Conservation (phyloP, 2,797 vertebrate species). For the Bradypus variegatus region DNA sequence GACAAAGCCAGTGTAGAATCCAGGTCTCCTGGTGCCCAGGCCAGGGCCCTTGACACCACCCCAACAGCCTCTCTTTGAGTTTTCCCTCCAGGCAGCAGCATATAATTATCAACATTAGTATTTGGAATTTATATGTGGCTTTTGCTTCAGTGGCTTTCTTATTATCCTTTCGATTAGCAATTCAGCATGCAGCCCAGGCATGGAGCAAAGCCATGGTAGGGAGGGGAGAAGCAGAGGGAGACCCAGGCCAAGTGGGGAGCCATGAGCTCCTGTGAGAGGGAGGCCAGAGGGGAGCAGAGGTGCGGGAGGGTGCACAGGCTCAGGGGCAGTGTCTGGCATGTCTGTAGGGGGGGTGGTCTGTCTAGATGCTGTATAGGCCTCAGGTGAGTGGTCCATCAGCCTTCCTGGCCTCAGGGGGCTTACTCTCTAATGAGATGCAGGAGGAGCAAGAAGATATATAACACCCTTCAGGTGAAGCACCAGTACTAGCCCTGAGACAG, state of each 20-base stretch:
- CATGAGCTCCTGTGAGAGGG: neutral
- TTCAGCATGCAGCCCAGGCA: constrained; percentile 38
- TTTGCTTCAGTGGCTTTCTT: constrained; percentile 64
- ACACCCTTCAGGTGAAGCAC: neutral
- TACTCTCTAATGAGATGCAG: neutral
- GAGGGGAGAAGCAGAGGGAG: neutral
- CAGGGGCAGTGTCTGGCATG: neutral
- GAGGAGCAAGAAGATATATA: neutral
- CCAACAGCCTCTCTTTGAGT: neutral
- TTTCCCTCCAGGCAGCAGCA: constrained; percentile 51
- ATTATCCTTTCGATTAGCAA: constrained; percentile 59
- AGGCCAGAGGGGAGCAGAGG: neutral
- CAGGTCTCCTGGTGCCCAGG: neutral
- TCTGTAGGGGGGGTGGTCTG: no score
- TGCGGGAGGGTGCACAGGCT: neutral
- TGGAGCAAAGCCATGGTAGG: constrained; percentile 38
- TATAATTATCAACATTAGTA: constrained; percentile 57
- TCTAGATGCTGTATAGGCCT: neutral
- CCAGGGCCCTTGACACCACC: neutral
- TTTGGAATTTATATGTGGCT: constrained; percentile 54
- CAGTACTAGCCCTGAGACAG: neutral
- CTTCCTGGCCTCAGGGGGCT: neutral
- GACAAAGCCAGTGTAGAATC: constrained; percentile 6
- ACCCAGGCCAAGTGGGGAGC: neutral
- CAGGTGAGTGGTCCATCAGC: neutral